Base-by-base conservation (phyloP, 2,113 vertebrate species). In the Trematocara marginatum region DNA sequence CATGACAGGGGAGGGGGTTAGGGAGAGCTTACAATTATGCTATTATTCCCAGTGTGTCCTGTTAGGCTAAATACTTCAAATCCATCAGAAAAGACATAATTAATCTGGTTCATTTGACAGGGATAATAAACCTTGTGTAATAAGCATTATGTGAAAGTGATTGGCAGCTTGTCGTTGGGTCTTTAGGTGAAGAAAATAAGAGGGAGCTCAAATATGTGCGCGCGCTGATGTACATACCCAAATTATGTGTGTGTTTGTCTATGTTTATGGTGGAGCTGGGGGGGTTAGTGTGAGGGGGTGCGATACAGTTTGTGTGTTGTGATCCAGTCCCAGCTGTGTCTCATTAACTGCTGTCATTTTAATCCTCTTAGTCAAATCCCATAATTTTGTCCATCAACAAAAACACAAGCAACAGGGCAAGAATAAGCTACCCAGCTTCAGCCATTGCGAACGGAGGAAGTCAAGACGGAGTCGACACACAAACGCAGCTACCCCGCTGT, bases 281-380 rank as follows among this genome's bases (percentile, higher is more conserved):
- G 71, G n/a, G 26, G 53, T 18, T 11, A 16, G 38, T 10, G 49
- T 29, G 57, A 49, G 76, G 64, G 56, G 52, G 52, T 35, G 47
- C 15, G 59, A 26, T 91, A 86, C 84, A 89, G 61, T 92, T 90
- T 88, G 89, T 90, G 83, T 94, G 89, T 89, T 92, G 90, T 92
- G 92, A 93, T 93, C 89, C 89, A 88, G 91, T 92, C 91, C 94
- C 94, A 95, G 95, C 93, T 96, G 94, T 89, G 94, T 89, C 94
- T 96, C 94, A 96, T 96, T 95, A 96, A 92, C 92, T 78, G 91
- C 92, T 92, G 94, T 95, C 95, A 95, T 93, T 95, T 91, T 95
- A 95, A 95, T 96, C 95, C 94, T 95, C 95, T 96, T 95, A 95
- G 91, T 93, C 90, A 94, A 96, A 95, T 96, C 93, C 94, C 93